phyloP scores from a whole-genome alignment of 2,113 vertebrate species.

The Anser cygnoides region DNA sequence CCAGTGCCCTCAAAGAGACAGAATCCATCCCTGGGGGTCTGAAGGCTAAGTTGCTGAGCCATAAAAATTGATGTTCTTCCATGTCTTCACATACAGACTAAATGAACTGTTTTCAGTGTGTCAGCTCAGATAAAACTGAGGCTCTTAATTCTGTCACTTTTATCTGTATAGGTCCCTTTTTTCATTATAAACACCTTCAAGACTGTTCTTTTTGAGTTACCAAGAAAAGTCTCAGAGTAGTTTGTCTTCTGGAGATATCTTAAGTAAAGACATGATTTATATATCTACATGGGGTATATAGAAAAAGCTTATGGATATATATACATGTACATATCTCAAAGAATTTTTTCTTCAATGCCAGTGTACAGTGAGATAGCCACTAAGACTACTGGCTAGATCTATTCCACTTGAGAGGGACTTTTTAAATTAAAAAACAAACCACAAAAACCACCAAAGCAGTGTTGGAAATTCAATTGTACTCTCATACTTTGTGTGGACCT shows the following conservation, averaged over 20 bases:
- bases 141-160: not conserved
- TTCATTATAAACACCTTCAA: not conserved
- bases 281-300: not conserved
- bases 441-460: not conserved
- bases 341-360: not conserved
- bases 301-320: not conserved
- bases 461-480: not conserved
- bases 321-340: not conserved
- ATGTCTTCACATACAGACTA: not conserved
- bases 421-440: not conserved
- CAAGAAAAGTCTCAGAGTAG: not conserved
- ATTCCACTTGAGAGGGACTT: not conserved
- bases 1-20: not conserved
- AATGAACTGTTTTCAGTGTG: not conserved
- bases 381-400: not conserved
- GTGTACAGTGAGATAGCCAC: not conserved
- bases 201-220: not conserved
- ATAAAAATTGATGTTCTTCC: not conserved
- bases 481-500: not conserved
- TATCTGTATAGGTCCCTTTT: not conserved
- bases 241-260: not conserved
- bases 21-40: not conserved
- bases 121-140: slow-evolving; percentile 13
- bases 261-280: not conserved
- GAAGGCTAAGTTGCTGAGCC: not conserved